Conservation (phyloP, 2,797 vertebrate species). For the Anguilla obscura region DNA sequence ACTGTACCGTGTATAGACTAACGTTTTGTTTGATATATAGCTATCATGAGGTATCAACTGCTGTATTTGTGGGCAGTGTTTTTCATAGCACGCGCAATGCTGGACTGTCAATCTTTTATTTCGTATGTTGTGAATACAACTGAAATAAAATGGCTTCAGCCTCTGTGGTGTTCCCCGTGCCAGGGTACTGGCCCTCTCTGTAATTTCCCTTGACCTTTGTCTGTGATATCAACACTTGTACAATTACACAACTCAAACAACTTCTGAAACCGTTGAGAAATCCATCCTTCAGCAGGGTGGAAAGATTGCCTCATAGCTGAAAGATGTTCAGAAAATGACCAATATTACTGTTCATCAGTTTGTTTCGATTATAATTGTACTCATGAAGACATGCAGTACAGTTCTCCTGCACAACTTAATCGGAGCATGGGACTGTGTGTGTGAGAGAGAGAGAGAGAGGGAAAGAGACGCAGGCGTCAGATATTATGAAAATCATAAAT, state of each 20-base stretch:
- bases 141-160: slow-evolving; percentile 31
- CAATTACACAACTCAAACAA: neutral
- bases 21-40: slow-evolving; percentile 16
- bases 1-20: slow-evolving; percentile 14
- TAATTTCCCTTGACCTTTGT: slow-evolving; percentile 3
- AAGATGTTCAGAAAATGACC: neutral
- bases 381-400: neutral
- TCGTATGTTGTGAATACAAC: neutral
- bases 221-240: slow-evolving; percentile 7
- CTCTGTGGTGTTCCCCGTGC: neutral
- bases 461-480: slow-evolving; percentile 67
- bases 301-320: neutral
- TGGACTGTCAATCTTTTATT: neutral
- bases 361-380: neutral
- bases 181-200: slow-evolving; percentile 7
- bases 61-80: slow-evolving; percentile 23
- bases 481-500: slow-evolving; percentile 55
- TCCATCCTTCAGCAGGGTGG: neutral
- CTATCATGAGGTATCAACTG: slow-evolving; percentile 20
- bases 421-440: slow-evolving; percentile 40
- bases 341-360: neutral
- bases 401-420: neutral
- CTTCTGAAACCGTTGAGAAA: slow-evolving; percentile 23
- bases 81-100: neutral
- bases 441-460: slow-evolving; percentile 52